Evolutionary conservation across 2,888 invertebrate species (phyloP).

Genomic region (Fissipunctia ypsillon): DNA sequence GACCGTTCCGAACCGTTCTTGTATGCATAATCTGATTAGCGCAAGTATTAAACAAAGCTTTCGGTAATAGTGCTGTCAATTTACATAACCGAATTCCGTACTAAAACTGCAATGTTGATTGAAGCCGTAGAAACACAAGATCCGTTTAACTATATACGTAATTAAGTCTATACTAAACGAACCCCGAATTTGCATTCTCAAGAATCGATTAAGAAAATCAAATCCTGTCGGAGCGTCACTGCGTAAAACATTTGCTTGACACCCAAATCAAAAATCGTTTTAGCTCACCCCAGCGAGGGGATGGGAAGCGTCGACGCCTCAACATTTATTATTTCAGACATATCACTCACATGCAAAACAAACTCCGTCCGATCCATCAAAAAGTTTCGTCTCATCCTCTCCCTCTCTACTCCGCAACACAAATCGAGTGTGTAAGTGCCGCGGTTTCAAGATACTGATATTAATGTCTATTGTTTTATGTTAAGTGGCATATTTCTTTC

Average conservation of each 20-base stretch:
- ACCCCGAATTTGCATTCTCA: conserved; percentile 81
- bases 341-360: conserved; percentile 91
- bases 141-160: conserved; percentile 70
- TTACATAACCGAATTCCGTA: conserved; percentile 75
- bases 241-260: conserved; percentile 91
- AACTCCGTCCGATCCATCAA: conserved; percentile 91
- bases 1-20: conserved; percentile 86
- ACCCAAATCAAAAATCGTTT: conserved; percentile 91
- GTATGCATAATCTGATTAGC: conserved; percentile 90
- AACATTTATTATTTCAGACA: conserved; percentile 91
- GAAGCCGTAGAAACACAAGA: conserved; percentile 75
- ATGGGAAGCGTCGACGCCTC: conserved; percentile 89
- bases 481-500: conserved; percentile 31
- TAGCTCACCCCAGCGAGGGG: conserved; percentile 86
- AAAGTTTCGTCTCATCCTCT: conserved; percentile 85
- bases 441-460: conserved; percentile 79
- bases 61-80: conserved; percentile 81
- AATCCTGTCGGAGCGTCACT: conserved; percentile 87
- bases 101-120: conserved; percentile 72
- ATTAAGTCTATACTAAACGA: conserved; percentile 67
- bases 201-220: conserved; percentile 90
- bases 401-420: conserved; percentile 78
- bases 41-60: conserved; percentile 89
- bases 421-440: conserved; percentile 90
- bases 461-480: conserved; percentile 66